Conservation (phyloP, 2,888 invertebrate species). For the Ectobius pallidus region DNA sequence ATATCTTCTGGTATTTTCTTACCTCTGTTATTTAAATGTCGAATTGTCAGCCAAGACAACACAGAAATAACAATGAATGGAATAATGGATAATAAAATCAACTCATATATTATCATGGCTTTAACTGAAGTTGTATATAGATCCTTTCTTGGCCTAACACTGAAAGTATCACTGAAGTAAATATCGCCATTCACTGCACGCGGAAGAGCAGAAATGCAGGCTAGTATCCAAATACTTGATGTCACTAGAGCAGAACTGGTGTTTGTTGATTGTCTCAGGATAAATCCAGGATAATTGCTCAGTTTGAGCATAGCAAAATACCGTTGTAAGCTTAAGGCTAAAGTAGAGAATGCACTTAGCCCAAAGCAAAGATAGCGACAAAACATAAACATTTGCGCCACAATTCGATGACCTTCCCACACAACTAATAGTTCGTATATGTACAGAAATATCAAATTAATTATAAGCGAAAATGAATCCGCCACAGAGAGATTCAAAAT, state of each 20-base stretch:
- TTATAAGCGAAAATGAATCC: neutral
- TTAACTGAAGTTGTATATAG: too few relatives aligned
- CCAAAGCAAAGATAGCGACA: neutral
- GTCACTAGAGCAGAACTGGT: neutral
- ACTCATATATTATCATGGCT: neutral
- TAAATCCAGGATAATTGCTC: neutral
- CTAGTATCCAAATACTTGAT: neutral
- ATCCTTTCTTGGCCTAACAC: too few relatives aligned
- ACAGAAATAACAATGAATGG: neutral
- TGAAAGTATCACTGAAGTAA: neutral
- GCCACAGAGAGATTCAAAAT: neutral
- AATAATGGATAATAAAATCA: neutral
- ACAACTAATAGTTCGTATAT: neutral
- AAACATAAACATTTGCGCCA: neutral
- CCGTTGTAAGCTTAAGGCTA: neutral
- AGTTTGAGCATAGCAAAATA: neutral
- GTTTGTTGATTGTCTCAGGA: neutral
- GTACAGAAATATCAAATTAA: neutral
- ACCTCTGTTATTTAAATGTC: neutral
- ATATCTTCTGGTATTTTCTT: neutral
- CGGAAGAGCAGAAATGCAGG: neutral
- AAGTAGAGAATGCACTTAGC: neutral
- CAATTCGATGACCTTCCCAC: too few relatives aligned
- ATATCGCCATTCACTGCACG: neutral
- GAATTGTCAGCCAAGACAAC: neutral